A percentile compares a stretch with the other conserved stretches of the same genome.
Conservation (phyloP, 2,797 vertebrate genomes). For the Bryconaethiops microstoma region DNA sequence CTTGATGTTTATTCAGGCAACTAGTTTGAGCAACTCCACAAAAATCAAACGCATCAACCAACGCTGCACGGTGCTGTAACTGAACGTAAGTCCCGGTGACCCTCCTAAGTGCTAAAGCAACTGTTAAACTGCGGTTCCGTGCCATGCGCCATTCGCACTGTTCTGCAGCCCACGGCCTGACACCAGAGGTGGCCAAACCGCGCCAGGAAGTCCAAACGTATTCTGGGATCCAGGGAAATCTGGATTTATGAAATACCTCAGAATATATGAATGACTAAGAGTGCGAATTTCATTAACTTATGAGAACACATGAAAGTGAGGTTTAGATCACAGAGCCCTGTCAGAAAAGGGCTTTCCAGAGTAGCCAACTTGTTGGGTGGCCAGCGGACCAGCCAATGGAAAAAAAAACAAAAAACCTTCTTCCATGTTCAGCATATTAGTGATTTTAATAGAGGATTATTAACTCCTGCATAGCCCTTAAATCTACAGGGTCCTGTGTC, state of each 20-base stretch:
- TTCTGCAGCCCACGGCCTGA: slow-evolving; percentile 9
- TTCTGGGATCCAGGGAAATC: slow-evolving; percentile 44
- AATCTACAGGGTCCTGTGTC: slow-evolving; percentile 33
- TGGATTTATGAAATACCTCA: slow-evolving; percentile 44
- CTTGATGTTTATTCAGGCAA: background rate
- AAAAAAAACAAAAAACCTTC: background rate
- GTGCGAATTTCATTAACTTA: slow-evolving; percentile 40
- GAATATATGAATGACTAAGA: slow-evolving; percentile 32
- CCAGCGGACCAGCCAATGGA: slow-evolving; percentile 7
- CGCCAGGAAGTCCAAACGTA: slow-evolving; percentile 28
- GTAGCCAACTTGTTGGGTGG: slow-evolving; percentile 30
- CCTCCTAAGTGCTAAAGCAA: slow-evolving; percentile 6
- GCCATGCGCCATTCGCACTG: slow-evolving; percentile 1
- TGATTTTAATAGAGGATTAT: slow-evolving; percentile 44
- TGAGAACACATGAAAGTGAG: slow-evolving; percentile 35
- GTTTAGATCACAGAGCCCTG: slow-evolving; percentile 36
- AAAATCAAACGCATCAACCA: too few species aligned
- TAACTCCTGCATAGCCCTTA: slow-evolving; percentile 40
- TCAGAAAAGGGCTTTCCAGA: slow-evolving; percentile 36
- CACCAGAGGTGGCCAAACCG: slow-evolving; percentile 4
- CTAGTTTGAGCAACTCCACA: background rate
- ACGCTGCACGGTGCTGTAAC: background rate
- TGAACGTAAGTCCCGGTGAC: background rate
- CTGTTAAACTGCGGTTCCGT: background rate
- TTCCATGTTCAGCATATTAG: slow-evolving; percentile 32